These are phyloP conservation scores for Phaethornis superciliosus DNA, from an alignment of 2,113 vertebrate genomes.

Conservation along the genomic window DNA sequence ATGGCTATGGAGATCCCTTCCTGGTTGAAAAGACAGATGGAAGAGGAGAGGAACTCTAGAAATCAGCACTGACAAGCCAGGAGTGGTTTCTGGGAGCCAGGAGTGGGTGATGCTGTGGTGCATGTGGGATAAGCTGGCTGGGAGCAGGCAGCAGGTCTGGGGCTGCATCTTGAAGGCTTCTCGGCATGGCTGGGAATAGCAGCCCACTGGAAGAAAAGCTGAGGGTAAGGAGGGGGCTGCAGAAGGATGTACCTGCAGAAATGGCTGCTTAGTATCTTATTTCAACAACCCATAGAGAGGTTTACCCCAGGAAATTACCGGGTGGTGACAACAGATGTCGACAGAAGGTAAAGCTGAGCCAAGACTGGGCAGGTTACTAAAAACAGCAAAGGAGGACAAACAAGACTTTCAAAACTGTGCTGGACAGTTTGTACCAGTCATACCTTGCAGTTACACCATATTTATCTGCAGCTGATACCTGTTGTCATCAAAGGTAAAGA, in stretches of 20 bases:
- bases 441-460: neutral
- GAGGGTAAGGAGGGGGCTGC: neutral
- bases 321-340: neutral
- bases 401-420: neutral
- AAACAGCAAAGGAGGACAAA: neutral
- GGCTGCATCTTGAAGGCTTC: neutral
- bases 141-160: neutral
- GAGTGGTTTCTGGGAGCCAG: neutral
- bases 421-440: neutral
- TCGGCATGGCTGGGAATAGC: neutral
- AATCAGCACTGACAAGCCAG: neutral
- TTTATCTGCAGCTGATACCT: neutral
- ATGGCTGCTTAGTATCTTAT: neutral
- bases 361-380: neutral
- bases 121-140: neutral
- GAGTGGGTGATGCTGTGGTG: neutral
- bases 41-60: neutral
- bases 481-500: slow-evolving; percentile 26
- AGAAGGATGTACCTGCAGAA: neutral
- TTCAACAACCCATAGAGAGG: neutral
- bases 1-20: neutral
- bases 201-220: neutral
- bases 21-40: neutral
- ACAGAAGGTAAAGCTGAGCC: neutral
- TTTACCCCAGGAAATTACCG: neutral